Evolutionary conservation across 2,113 vertebrate species (phyloP).

Genomic region (Serinus canaria): DNA sequence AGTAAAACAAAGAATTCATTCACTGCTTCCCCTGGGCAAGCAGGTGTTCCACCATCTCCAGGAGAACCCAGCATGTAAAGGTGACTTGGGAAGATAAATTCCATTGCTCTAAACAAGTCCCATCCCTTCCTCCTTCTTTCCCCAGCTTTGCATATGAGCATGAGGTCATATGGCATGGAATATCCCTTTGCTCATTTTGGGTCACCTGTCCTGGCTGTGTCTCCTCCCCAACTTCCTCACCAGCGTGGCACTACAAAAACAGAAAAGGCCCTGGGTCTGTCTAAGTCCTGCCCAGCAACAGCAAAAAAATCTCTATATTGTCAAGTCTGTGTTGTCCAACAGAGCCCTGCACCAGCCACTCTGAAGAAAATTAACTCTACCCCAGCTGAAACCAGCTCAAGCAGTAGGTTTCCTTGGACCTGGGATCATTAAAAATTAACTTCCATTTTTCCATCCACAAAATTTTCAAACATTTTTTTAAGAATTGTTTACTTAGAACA

Average conservation of each 20-base stretch:
- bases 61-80: not conserved
- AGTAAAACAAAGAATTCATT: not conserved
- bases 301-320: not conserved
- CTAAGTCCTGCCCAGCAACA: not conserved
- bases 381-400: not conserved
- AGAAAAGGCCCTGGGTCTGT: not conserved
- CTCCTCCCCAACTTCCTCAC: not conserved
- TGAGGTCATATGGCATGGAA: not conserved
- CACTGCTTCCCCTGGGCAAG: not conserved
- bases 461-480: not conserved
- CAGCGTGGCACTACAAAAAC: not conserved
- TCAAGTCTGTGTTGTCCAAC: not conserved
- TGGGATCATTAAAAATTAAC: not conserved
- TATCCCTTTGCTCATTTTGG: not conserved
- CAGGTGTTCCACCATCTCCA: not conserved
- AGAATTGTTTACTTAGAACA: not conserved
- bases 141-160: not conserved
- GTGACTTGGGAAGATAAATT: not conserved
- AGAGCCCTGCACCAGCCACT: not conserved
- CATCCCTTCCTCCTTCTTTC: not conserved
- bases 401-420: not conserved
- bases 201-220: not conserved
- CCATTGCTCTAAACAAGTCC: not conserved
- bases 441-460: not conserved
- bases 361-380: not conserved